phyloP scores from a whole-genome alignment of 37 sponge, comb jelly and placozoan species.

The Petrosia ficiformis region DNA sequence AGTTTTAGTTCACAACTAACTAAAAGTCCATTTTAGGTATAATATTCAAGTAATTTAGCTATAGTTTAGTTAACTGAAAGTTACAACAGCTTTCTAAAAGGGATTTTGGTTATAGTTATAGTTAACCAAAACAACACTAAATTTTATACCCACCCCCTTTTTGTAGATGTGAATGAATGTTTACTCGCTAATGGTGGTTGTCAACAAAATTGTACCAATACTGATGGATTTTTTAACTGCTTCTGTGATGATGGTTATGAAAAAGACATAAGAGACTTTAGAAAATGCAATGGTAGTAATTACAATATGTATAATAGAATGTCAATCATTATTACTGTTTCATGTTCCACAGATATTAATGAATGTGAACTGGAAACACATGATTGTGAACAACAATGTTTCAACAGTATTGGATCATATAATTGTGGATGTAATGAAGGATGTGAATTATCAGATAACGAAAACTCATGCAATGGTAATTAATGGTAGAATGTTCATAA shows the following conservation, averaged over 20 bases:
- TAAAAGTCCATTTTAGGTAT: too few species aligned
- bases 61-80: too few species aligned
- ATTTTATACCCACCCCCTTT: too few species aligned
- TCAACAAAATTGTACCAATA: background rate
- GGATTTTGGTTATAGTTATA: too few species aligned
- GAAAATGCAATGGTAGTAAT: constrained; percentile 9
- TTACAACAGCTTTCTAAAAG: too few species aligned
- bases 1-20: too few species aligned
- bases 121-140: too few species aligned
- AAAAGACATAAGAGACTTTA: background rate
- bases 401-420: constrained; percentile 47
- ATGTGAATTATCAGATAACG: constrained; percentile 10
- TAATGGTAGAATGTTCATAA: too few species aligned
- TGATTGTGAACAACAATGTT: constrained; percentile 39
- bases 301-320: background rate
- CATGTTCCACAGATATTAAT: constrained; percentile 32
- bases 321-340: background rate
- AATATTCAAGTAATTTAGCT: too few species aligned
- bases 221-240: constrained; percentile 13
- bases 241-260: constrained; percentile 9
- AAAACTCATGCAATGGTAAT: background rate
- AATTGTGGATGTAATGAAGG: constrained; percentile 9
- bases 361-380: constrained; percentile 34
- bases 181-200: background rate
- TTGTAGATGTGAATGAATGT: constrained; percentile 33